These are phyloP conservation scores for Streptopelia turtur DNA, from an alignment of 2,797 vertebrate genomes.

Conservation along the genomic window DNA sequence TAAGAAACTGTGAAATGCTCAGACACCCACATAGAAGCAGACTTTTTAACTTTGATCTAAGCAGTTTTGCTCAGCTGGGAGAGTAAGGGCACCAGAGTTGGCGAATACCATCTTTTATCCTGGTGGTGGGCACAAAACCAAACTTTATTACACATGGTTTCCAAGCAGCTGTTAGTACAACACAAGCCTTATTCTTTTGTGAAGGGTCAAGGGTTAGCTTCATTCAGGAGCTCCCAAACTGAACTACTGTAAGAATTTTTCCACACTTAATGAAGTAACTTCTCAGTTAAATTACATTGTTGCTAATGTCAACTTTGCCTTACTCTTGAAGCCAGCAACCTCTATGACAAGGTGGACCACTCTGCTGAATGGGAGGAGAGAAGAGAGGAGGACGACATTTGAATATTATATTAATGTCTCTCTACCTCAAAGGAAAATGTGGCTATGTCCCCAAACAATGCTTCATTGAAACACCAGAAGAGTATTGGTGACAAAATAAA, in stretches of 20 bases:
- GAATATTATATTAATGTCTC: background rate
- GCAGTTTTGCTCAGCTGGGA: constrained; percentile 42
- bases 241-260: constrained; percentile 57
- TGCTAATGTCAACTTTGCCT: constrained; percentile 22
- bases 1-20: constrained; percentile 58
- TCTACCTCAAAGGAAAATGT: background rate
- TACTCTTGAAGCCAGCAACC: background rate
- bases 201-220: constrained; percentile 52
- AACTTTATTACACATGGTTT: constrained; percentile 61
- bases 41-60: constrained; percentile 45
- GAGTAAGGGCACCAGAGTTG: background rate
- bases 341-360: background rate
- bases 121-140: constrained; percentile 48
- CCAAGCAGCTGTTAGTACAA: constrained; percentile 67
- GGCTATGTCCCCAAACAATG: background rate
- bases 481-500: background rate
- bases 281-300: constrained; percentile 4
- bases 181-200: constrained; percentile 65
- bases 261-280: constrained; percentile 28
- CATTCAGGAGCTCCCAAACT: constrained; percentile 62
- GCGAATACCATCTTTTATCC: constrained; percentile 43
- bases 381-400: background rate
- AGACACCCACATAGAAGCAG: constrained; percentile 55
- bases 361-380: background rate
- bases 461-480: constrained; percentile 1